phyloP scores from a whole-genome alignment of 1,140 invertebrate species.

The Diabrotica virgifera region DNA sequence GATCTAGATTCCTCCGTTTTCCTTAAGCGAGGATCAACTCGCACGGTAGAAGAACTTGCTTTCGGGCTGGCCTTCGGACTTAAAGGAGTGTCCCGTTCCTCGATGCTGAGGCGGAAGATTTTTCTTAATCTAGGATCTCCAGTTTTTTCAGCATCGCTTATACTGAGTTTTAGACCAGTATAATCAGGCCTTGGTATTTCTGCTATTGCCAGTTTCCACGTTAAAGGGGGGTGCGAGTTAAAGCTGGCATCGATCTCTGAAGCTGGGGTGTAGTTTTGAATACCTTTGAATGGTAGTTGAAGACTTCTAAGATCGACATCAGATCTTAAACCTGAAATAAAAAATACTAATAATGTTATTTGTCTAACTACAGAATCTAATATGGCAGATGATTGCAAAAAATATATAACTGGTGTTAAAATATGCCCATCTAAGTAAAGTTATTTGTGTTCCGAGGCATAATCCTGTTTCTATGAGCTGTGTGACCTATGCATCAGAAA shows the following conservation, averaged over 20 bases:
- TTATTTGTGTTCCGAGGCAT: no score
- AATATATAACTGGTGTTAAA: no score
- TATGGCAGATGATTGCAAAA: no score
- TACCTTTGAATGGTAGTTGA: constrained; percentile 69
- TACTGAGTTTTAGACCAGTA: constrained; percentile 66
- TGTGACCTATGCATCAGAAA: no score
- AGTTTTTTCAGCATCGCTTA: constrained; percentile 63
- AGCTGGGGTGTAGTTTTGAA: constrained; percentile 73
- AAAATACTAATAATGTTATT: background rate
- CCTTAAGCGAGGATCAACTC: constrained; percentile 31
- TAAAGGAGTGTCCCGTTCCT: constrained; percentile 53
- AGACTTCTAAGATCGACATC: constrained; percentile 72
- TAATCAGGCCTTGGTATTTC: constrained; percentile 73
- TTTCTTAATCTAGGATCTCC: constrained; percentile 70
- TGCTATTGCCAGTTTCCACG: constrained; percentile 63
- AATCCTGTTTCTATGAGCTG: no score
- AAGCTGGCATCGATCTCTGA: constrained; percentile 82
- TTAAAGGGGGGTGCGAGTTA: constrained; percentile 69
- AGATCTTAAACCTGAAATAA: constrained; percentile 43
- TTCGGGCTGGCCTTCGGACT: constrained; percentile 50
- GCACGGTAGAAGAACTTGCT: constrained; percentile 11
- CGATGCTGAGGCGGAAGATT: constrained; percentile 63
- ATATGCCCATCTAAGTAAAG: no score
- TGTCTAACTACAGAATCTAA: no score
- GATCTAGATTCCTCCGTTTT: constrained; percentile 38